phyloP scores from a whole-genome alignment of 2,888 invertebrate species.

The Drosophila peninsularis region DNA sequence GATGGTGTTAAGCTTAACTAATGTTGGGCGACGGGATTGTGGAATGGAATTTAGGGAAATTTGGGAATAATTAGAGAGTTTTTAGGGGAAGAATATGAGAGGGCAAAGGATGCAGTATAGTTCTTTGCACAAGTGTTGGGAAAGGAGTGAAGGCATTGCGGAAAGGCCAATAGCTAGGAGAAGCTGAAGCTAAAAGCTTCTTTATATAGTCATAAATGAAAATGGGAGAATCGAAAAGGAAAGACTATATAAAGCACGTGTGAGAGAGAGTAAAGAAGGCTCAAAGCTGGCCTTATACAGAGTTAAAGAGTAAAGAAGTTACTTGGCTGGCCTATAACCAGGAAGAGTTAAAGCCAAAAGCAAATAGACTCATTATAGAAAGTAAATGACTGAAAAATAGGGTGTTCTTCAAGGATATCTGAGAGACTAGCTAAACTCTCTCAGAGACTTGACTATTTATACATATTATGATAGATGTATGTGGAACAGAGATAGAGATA shows the following conservation, averaged over 20 bases:
- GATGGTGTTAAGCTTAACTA: slow-evolving; percentile 5
- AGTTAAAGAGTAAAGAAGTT: background rate
- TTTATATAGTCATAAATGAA: too few relatives aligned
- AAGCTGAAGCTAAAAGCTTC: too few relatives aligned
- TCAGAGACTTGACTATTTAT: background rate
- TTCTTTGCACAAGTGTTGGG: too few relatives aligned
- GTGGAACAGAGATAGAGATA: background rate
- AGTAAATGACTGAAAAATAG: background rate
- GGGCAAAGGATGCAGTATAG: background rate
- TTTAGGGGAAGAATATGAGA: background rate
- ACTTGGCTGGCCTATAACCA: background rate
- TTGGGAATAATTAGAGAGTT: background rate
- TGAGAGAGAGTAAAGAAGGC: too few relatives aligned
- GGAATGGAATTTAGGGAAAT: background rate
- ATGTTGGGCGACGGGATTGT: background rate
- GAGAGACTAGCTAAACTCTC: background rate
- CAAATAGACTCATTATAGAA: too few relatives aligned
- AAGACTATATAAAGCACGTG: too few relatives aligned
- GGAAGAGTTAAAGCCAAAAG: too few relatives aligned
- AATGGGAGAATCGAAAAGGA: too few relatives aligned
- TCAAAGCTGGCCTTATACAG: background rate
- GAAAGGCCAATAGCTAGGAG: too few relatives aligned
- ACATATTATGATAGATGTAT: background rate
- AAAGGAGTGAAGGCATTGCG: too few relatives aligned
- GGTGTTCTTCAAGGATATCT: background rate